Evolutionary conservation across 2,797 vertebrate species (phyloP), one percentile per base, ranked within the genome.

Genomic region (Xenopus petersii): DNA sequence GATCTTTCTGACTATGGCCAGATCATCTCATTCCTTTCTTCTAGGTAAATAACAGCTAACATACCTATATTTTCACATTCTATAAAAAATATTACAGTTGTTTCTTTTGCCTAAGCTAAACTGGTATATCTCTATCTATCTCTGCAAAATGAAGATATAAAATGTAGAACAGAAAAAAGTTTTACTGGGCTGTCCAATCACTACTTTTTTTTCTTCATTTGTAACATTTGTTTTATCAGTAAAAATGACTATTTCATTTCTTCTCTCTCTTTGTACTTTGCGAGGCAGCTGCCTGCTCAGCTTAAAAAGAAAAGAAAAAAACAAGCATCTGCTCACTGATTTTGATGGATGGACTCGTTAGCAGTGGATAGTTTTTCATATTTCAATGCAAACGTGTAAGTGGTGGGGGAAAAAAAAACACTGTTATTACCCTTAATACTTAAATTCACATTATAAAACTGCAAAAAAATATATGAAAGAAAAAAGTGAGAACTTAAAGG

Each of bases 281-380:
- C 66, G 46, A 13, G 63, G 65, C 71, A 70, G 61, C 61, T 62
- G 54, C 65, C 24, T 26, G 30, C 36, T 33, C 59, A 46, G 65
- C 47, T 67, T 47, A 71, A 46, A 63, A 42, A 42, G 36, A 42
- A 42, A 61, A 61, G n/a, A 61, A 63, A 67, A 70, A 73, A 9
- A 1, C 26, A 24, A 79, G 67, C 76, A 79, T 79, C 71, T 79
- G 76, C 67, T 74, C 66, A 60, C 54, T 79, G 76, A 79, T 74
- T 74, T 70, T 79, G 76, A 79, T 79, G 66, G 76, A 79, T 79
- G 67, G 51, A 66, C 76, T 79, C 54, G 61, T 73, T 79, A 79
- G 76, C 67, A 46, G 62, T 30, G 69, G 76, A 79, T 74, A 79
- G 66, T 79, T 79, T 79, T 79, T 79, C 76, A 79, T 74, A 79